Percentiles rank a stretch among this genome's conserved stretches.
Evolutionary conservation across 2,797 vertebrate species (phyloP).

Genomic region (Merluccius polli): DNA sequence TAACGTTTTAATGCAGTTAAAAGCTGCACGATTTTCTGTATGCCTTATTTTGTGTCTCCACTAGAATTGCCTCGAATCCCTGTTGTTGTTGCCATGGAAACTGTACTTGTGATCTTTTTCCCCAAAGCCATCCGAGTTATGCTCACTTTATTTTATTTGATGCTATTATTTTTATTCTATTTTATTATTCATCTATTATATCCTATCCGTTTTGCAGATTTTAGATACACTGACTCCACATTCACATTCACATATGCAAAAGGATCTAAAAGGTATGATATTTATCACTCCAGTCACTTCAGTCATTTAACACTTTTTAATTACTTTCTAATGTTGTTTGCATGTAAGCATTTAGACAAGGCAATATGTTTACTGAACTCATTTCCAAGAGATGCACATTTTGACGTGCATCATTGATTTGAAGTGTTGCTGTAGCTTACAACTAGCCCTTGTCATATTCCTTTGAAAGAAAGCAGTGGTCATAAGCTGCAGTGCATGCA

Average conservation of each 20-base stretch:
- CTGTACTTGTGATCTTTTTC: slow-evolving; percentile 70
- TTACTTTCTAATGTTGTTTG: not conserved
- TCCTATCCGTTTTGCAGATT: slow-evolving; percentile 71
- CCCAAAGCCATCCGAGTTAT: not conserved
- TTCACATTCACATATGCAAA: slow-evolving; percentile 84
- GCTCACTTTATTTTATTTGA: not conserved
- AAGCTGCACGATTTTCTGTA: not conserved
- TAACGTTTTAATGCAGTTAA: not conserved
- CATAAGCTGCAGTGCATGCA: not conserved
- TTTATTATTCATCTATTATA: not conserved
- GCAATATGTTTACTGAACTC: not conserved
- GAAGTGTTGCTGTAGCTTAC: not conserved
- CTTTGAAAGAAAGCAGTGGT: not conserved
- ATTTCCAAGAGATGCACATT: not conserved
- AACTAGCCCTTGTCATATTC: too few species aligned
- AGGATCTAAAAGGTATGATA: slow-evolving; percentile 82
- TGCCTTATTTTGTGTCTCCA: not conserved
- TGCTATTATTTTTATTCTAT: not conserved
- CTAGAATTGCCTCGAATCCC: not conserved
- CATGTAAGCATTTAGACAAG: not conserved
- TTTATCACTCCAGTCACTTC: not conserved
- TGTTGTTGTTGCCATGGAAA: slow-evolving; percentile 74
- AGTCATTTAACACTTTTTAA: not conserved
- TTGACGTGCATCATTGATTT: not conserved
- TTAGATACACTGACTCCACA: slow-evolving; percentile 83